Evolutionary conservation across 2,888 invertebrate species (phyloP).

Genomic region (Lasioglossum lativentre): DNA sequence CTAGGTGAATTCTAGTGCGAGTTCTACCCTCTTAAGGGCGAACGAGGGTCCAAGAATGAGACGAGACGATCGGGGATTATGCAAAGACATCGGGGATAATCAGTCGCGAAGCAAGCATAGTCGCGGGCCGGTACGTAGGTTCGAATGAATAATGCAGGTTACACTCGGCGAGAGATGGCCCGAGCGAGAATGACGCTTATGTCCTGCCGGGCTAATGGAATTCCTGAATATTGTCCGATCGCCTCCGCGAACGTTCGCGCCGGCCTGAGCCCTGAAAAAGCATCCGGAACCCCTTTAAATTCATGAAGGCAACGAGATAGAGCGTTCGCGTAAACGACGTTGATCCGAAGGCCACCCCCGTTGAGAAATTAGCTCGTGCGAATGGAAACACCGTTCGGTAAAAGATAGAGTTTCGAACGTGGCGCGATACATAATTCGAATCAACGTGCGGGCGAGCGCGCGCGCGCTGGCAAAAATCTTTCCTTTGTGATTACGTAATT

Average conservation of each 20-base stretch:
- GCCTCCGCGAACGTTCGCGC: background rate
- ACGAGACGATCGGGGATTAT: constrained; percentile 20
- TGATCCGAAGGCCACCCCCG: background rate
- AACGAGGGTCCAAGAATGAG: background rate
- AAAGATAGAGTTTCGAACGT: background rate
- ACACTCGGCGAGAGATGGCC: constrained; percentile 5
- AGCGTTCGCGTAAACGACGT: background rate
- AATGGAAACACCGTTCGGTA: background rate
- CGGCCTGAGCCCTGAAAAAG: background rate
- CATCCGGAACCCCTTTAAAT: background rate
- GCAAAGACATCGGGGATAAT: constrained; percentile 44
- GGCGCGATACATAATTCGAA: background rate
- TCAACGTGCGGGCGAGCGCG: background rate
- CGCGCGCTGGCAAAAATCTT: background rate
- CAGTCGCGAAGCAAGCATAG: constrained; percentile 2
- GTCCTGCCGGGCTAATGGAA: constrained; percentile 38
- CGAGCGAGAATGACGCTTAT: constrained; percentile 17
- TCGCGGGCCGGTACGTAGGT: background rate
- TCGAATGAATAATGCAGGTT: constrained; percentile 48
- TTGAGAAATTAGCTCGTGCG: background rate
- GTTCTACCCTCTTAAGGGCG: too few relatives aligned
- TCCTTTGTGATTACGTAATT: constrained; percentile 6
- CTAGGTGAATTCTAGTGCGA: too few relatives aligned
- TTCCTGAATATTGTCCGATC: constrained; percentile 32
- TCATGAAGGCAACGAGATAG: background rate